Evolutionary conservation across 2,113 vertebrate species (phyloP), one percentile per base, ranked within the genome.

Genomic region (Pedionomus torquatus): DNA sequence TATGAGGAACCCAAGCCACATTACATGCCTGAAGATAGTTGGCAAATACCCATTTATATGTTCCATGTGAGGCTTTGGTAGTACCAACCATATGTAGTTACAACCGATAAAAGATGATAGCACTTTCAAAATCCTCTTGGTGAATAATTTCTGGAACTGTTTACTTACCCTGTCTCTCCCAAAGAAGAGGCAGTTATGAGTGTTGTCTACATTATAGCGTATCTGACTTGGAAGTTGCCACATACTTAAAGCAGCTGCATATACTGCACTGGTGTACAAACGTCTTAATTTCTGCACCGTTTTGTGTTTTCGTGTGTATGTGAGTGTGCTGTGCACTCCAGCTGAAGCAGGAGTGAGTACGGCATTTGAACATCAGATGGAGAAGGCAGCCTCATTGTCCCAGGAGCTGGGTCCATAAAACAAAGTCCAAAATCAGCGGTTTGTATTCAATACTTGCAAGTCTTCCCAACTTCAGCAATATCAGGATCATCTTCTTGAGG

Each of bases 191-290:
- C 52, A 83, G 24, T 25, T 3, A 9, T 35, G 6, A 79, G 11
- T 9, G 10, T 66, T 49, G 13, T 49, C n/a, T 89, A 72, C 10
- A 13, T 49, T 68, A 2, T 1, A 2, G 4, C 0, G 0, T 33
- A 10, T 13, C 60, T 68, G 26, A 21, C 35, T 39, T 89, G 11
- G 25, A 83, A 61, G 9, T 43, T 91, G 13, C 8, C 19, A 13
- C 3, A 2, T 44, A 25, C 16, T 77, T 69, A 26, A 46, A 58
- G 51, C 28, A 57, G 31, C 14, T 30, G 25, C 23, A 5, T 37
- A 7, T 26, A 4, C 26, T 71, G 26, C 8, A 5, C 14, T 60
- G 26, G 19, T 11, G 8, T 8, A 10, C 28, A 41, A 25, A 60
- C 0, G 0, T 54, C 26, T 72, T 57, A 16, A 25, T 92, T 77